These are phyloP conservation scores for Cepaea hortensis DNA, from an alignment of 2,888 invertebrate genomes.

Conservation along the genomic window DNA sequence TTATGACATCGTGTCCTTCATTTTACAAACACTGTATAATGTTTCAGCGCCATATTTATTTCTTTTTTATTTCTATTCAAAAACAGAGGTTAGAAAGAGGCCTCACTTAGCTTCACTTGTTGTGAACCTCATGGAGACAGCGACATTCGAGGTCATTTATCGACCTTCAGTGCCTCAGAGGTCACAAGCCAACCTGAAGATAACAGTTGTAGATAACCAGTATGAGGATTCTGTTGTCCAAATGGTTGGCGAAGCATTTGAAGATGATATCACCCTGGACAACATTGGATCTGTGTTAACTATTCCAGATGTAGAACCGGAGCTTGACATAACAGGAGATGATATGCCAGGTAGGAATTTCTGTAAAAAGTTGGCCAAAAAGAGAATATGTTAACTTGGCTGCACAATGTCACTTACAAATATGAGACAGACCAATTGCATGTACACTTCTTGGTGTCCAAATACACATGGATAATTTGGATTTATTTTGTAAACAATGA, in stretches of 20 bases:
- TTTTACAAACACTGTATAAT: no score
- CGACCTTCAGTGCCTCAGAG: conserved; percentile 67
- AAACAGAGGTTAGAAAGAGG: conserved; percentile 46
- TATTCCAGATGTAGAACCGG: conserved; percentile 62
- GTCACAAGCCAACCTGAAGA: conserved; percentile 75
- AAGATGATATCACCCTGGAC: conserved; percentile 78
- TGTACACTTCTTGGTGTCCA: no score
- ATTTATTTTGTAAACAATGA: no score
- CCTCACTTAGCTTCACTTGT: conserved; percentile 75
- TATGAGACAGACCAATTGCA: no score
- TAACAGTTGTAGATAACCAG: conserved; percentile 80
- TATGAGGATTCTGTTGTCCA: conserved; percentile 79
- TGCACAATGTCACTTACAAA: no score
- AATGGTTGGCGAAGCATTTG: conserved; percentile 77
- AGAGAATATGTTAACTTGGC: no score
- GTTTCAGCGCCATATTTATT: not conserved
- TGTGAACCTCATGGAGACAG: conserved; percentile 70
- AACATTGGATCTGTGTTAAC: conserved; percentile 75
- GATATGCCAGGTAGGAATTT: conserved; percentile 69
- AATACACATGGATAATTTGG: no score
- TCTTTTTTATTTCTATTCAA: not conserved
- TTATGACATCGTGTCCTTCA: no score
- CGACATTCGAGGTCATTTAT: conserved; percentile 71
- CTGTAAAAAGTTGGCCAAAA: not conserved
- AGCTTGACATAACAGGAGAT: conserved; percentile 73